phyloP scores from a whole-genome alignment of 2,888 invertebrate species.

The Aspidapion aeneum region DNA sequence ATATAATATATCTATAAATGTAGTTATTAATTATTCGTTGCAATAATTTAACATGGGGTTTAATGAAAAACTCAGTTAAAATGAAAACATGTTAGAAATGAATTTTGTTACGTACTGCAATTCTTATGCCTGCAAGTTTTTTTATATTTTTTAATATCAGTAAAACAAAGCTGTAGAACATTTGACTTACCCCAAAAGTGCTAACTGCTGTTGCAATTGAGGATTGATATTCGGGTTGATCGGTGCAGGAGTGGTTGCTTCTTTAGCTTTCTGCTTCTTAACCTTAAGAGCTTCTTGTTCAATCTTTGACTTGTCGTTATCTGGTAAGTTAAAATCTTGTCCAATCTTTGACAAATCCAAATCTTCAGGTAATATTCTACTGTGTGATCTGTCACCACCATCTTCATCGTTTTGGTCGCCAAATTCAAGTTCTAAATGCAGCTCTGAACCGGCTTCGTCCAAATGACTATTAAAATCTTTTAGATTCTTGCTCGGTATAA shows the following conservation, averaged over 20 bases:
- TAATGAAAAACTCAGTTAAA: too few species aligned
- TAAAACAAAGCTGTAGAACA: background rate
- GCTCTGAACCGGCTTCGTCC: slow-evolving; percentile 85
- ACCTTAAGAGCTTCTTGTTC: slow-evolving; percentile 7
- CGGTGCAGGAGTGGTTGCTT: background rate
- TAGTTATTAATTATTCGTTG: too few species aligned
- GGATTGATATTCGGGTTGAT: slow-evolving; percentile 50
- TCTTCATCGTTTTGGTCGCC: slow-evolving; percentile 68
- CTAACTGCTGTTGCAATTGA: slow-evolving; percentile 72
- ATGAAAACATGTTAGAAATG: too few species aligned
- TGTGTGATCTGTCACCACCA: slow-evolving; percentile 42
- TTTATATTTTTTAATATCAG: background rate
- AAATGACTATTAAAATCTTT: slow-evolving; percentile 86
- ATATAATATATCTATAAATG: too few species aligned
- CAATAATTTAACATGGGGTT: too few species aligned
- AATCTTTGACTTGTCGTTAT: slow-evolving; percentile 58
- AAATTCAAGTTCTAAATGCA: slow-evolving; percentile 82
- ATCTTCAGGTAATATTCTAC: slow-evolving; percentile 59
- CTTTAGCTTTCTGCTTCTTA: background rate
- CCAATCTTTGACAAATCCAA: slow-evolving; percentile 70
- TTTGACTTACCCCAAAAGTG: slow-evolving; percentile 50
- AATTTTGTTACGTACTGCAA: too few species aligned
- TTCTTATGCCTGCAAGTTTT: too few species aligned
- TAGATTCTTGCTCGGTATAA: slow-evolving; percentile 79
- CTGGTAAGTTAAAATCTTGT: slow-evolving; percentile 66